These are phyloP conservation scores for Cephus pygmeus DNA, from an alignment of 2,888 invertebrate genomes.

Conservation along the genomic window DNA sequence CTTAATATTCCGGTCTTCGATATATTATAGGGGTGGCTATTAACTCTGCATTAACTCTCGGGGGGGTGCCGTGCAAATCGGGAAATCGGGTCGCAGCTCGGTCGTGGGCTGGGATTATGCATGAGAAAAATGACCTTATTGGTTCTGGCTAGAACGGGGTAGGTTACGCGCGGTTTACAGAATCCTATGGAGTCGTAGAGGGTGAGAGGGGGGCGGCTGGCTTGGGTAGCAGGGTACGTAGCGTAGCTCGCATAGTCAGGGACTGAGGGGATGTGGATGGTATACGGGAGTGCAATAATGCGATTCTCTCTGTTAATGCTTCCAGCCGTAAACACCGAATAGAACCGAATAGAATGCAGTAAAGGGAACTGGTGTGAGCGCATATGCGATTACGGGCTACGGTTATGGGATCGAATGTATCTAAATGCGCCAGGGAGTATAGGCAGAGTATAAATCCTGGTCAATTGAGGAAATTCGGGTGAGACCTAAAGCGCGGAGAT, in stretches of 20 bases:
- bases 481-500: background rate
- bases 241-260: slow-evolving; percentile 13
- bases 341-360: slow-evolving; percentile 52
- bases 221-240: background rate
- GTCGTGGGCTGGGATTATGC: slow-evolving; percentile 46
- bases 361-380: slow-evolving; percentile 46
- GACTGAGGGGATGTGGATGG: slow-evolving; percentile 21
- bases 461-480: background rate
- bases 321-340: slow-evolving; percentile 54
- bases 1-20: slow-evolving; percentile 54
- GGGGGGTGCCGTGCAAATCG: slow-evolving; percentile 37
- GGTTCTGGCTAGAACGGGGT: slow-evolving; percentile 47
- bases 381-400: slow-evolving; percentile 23
- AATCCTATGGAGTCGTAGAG: background rate
- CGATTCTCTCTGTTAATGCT: slow-evolving; percentile 59
- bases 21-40: slow-evolving; percentile 53
- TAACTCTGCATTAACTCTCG: slow-evolving; percentile 56
- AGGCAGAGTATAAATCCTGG: background rate
- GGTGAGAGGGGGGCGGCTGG: background rate
- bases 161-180: slow-evolving; percentile 45
- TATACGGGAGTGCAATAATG: slow-evolving; percentile 52
- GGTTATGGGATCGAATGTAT: slow-evolving; percentile 30
- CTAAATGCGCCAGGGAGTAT: slow-evolving; percentile 17
- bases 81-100: slow-evolving; percentile 28
- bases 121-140: slow-evolving; percentile 57